phyloP scores from a whole-genome alignment of 2,888 invertebrate species.

The Zygaena filipendulae region DNA sequence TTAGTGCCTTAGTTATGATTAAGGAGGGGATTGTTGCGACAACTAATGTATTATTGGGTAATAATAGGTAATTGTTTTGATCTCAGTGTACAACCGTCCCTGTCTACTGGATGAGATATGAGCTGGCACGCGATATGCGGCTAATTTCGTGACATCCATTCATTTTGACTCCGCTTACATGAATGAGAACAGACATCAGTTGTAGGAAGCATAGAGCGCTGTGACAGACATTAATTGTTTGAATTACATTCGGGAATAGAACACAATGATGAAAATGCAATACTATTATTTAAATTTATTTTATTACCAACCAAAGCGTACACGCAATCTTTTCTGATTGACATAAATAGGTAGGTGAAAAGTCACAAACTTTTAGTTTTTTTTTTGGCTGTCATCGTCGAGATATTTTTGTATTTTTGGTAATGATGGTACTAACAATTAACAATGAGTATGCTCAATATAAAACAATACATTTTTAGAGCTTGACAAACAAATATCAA shows the following conservation, averaged over 20 bases:
- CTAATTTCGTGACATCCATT: conserved; percentile 61
- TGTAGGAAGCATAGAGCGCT: conserved; percentile 31
- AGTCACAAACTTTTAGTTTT: too few species aligned
- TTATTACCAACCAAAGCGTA: too few species aligned
- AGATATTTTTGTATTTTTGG: too few species aligned
- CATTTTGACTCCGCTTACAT: conserved; percentile 49
- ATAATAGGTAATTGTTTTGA: conserved; percentile 48
- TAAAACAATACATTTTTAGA: too few species aligned
- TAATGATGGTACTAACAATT: too few species aligned
- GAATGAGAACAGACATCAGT: conserved; percentile 51
- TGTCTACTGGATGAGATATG: conserved; percentile 50
- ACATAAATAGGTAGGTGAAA: too few species aligned
- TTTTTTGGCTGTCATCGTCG: too few species aligned
- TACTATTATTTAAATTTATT: too few species aligned
- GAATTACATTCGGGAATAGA: conserved; percentile 41
- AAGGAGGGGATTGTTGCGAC: conserved; percentile 41
- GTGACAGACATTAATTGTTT: conserved; percentile 36
- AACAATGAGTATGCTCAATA: too few species aligned
- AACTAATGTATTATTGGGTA: conserved; percentile 48
- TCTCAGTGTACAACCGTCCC: conserved; percentile 43
- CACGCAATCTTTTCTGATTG: too few species aligned
- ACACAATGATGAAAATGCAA: too few species aligned
- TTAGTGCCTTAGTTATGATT: conserved; percentile 41
- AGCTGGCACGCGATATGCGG: conserved; percentile 54
- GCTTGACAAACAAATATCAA: too few species aligned